phyloP scores from a whole-genome alignment of 2,113 vertebrate species.

The Microcebus ravelobensis region DNA sequence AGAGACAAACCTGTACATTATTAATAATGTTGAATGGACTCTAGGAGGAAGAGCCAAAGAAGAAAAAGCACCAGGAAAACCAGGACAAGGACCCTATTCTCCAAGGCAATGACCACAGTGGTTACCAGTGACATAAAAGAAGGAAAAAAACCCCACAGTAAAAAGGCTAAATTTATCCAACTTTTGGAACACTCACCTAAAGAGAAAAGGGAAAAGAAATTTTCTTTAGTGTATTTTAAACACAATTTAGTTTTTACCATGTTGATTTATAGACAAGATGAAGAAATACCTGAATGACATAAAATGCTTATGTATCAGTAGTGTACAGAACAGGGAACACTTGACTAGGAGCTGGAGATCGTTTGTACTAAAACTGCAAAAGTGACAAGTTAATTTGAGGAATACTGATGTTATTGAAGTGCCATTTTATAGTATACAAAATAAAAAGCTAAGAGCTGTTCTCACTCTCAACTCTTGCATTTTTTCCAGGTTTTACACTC shows the following conservation, averaged over 20 bases:
- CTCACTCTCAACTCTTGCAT: background rate
- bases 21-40: conserved; percentile 37
- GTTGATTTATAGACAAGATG: background rate
- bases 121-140: conserved; percentile 86
- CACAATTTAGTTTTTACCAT: background rate
- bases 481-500: background rate
- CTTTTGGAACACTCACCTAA: conserved; percentile 80
- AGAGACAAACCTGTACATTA: conserved; percentile 7
- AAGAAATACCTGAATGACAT: background rate
- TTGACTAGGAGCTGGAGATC: background rate
- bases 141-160: conserved; percentile 84
- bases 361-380: background rate
- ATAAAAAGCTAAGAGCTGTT: background rate
- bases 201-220: conserved; percentile 83
- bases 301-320: background rate
- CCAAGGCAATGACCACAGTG: conserved; percentile 87
- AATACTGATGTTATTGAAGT: background rate
- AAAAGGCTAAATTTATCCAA: conserved; percentile 53
- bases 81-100: conserved; percentile 72
- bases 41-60: conserved; percentile 64
- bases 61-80: conserved; percentile 81
- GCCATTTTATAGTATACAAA: background rate
- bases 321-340: background rate
- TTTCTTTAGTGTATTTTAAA: background rate
- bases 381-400: background rate